Percentiles rank a stretch among this genome's conserved stretches.
Evolutionary conservation across 2,113 vertebrate genomes (phyloP).

Genomic region (Trematomus loennbergii): DNA sequence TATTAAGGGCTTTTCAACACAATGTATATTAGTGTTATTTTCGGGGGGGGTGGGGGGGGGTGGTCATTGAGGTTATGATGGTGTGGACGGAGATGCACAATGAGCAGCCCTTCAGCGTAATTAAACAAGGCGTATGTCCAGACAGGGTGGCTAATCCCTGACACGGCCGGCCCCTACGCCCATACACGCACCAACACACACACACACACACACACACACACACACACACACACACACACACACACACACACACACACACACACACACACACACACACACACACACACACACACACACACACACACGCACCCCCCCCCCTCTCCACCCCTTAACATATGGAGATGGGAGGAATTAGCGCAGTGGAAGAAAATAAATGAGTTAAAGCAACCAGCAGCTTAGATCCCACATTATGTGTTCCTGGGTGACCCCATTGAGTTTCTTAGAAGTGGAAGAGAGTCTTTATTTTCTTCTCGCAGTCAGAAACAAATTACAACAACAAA

Average conservation of each 20-base stretch:
- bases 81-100: slow-evolving; percentile 39
- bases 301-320: slow-evolving; percentile 11
- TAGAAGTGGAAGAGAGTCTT: slow-evolving; percentile 42
- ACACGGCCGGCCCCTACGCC: slow-evolving; percentile 37
- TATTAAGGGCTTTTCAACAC: not conserved
- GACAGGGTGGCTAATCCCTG: slow-evolving; percentile 78
- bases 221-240: slow-evolving; percentile 6
- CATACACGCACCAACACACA: not conserved
- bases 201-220: too few species aligned
- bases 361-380: slow-evolving; percentile 81
- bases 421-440: slow-evolving; percentile 63
- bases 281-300: slow-evolving; percentile 8
- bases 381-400: slow-evolving; percentile 69
- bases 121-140: slow-evolving; percentile 68
- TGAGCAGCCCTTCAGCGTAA: slow-evolving; percentile 49
- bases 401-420: slow-evolving; percentile 60
- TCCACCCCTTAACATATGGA: slow-evolving; percentile 77
- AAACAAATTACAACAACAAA: not conserved
- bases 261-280: not conserved
- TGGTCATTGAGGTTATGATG: not conserved
- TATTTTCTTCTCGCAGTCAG: not conserved
- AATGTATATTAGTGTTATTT: not conserved
- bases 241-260: slow-evolving; percentile 12
- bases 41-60: too few species aligned
- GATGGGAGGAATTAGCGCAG: slow-evolving; percentile 83